These are phyloP conservation scores for Semotilus atromaculatus DNA, from an alignment of 2,797 vertebrate species.

Conservation along the genomic window DNA sequence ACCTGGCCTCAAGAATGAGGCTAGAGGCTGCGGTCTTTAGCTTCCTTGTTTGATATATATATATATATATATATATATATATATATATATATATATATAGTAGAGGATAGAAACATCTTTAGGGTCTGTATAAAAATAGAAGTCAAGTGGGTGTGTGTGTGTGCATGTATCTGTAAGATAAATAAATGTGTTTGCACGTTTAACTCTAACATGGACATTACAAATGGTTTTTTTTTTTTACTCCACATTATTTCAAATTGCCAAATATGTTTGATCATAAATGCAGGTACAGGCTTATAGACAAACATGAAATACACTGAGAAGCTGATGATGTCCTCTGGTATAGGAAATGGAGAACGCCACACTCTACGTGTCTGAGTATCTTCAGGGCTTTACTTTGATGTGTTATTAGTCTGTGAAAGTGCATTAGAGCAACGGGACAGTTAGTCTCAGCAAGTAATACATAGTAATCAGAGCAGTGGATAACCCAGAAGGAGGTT, in stretches of 20 bases:
- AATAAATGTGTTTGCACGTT: neutral
- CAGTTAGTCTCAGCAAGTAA: conserved; percentile 48
- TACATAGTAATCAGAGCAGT: conserved; percentile 50
- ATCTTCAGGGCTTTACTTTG: conserved; percentile 53
- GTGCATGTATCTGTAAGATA: neutral
- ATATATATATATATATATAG: too few relatives aligned
- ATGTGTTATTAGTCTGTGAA: conserved; percentile 59
- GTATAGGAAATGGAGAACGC: conserved; percentile 16
- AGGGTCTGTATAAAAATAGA: too few relatives aligned
- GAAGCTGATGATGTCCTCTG: conserved; percentile 7
- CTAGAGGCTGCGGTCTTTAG: too few relatives aligned
- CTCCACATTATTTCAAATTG: neutral
- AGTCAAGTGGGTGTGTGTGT: too few relatives aligned
- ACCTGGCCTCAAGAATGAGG: too few relatives aligned
- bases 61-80: too few relatives aligned
- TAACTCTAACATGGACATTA: neutral
- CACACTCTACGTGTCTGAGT: conserved; percentile 17
- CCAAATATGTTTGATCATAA: neutral
- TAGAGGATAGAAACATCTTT: too few relatives aligned
- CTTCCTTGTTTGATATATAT: too few relatives aligned
- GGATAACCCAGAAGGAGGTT: conserved; percentile 44
- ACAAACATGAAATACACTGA: conserved; percentile 20
- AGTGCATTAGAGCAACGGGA: conserved; percentile 57
- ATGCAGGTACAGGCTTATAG: neutral
- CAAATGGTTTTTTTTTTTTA: neutral